Percentiles rank a stretch among this genome's conserved stretches.
Conservation (phyloP, 2,888 invertebrate genomes). For the Aleiodes leptofemur region DNA sequence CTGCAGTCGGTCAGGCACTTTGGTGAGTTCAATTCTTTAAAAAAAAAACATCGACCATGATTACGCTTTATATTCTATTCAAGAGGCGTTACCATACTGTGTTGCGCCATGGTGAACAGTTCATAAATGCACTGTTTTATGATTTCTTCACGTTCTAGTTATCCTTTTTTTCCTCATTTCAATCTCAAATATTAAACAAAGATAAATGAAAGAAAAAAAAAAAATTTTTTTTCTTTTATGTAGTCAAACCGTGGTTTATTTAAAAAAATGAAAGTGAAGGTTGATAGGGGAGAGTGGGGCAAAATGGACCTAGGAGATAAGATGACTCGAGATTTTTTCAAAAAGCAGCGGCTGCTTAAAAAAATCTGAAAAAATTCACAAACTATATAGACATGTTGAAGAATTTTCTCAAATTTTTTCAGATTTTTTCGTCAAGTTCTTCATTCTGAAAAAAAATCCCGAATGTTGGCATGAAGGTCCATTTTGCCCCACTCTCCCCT, state of each 20-base stretch:
- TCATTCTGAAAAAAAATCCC: too few species aligned
- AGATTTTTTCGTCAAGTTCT: too few species aligned
- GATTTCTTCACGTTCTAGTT: slow-evolving; percentile 37
- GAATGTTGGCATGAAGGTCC: too few species aligned
- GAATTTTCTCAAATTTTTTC: too few species aligned
- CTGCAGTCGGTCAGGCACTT: slow-evolving; percentile 67
- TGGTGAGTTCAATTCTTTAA: slow-evolving; percentile 63
- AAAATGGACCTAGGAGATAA: too few species aligned
- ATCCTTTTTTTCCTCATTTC: slow-evolving; percentile 5
- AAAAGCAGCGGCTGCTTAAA: too few species aligned
- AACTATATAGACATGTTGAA: too few species aligned
- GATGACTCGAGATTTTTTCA: too few species aligned
- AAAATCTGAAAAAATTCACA: too few species aligned
- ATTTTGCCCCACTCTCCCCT: too few species aligned
- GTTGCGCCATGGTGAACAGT: slow-evolving; percentile 39
- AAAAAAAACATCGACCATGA: slow-evolving; percentile 30
- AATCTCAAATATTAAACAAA: background rate
- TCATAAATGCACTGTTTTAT: slow-evolving; percentile 35
- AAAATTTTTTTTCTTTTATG: background rate
- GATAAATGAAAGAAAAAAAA: background rate
- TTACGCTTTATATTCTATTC: slow-evolving; percentile 38
- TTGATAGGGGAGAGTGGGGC: too few species aligned
- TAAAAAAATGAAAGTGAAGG: too few species aligned
- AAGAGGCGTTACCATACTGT: slow-evolving; percentile 38
- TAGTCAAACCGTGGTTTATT: background rate